Evolutionary conservation across 2,888 invertebrate species (phyloP), one percentile per base, ranked within the genome.

Genomic region (Eristalis tenax): DNA sequence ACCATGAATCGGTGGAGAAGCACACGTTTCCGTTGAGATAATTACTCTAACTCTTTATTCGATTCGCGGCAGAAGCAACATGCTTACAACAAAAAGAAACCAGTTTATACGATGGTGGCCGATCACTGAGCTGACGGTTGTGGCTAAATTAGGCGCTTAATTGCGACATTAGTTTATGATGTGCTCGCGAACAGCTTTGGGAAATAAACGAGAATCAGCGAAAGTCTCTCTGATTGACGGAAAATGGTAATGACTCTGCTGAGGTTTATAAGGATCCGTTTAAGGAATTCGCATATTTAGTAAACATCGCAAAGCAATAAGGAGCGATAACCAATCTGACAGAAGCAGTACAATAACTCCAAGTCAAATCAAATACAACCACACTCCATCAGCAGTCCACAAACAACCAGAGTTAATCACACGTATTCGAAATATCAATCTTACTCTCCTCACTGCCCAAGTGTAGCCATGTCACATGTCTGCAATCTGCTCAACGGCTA

Each of bases 111-210:
- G 50, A 18, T 65, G 75, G 28, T 50, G 43, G 38, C 68, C 10
- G 26, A 26, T 64, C 69, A 28, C 43, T 79, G 50, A 64, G 43
- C 63, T 69, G 71, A 69, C 63, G 57, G 22, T 61, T 66, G 23
- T 56, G 38, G 61, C 83, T 69, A 87, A 87, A 80, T 87, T 79
- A 73, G 75, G 79, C 76, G 65, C 71, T 79, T 76, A 77, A 83
- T 80, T 83, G 76, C 71, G 64, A 83, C 79, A 87, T 83, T 76
- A 79, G 75, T 83, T 87, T 83, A 87, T 71, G 79, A 87, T 64
- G 83, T 83, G 83, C 40, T 83, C 79, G 65, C 65, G 61, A 69
- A 63, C 78, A 70, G 66, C 73, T 66, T 50, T 57, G 13, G 23
- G 28, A 63, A 32, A 65, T 79, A 69, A 69, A 13, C 65, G 57